Base-by-base conservation (phyloP, 2,888 invertebrate genomes). In the Abscondita cerata region DNA sequence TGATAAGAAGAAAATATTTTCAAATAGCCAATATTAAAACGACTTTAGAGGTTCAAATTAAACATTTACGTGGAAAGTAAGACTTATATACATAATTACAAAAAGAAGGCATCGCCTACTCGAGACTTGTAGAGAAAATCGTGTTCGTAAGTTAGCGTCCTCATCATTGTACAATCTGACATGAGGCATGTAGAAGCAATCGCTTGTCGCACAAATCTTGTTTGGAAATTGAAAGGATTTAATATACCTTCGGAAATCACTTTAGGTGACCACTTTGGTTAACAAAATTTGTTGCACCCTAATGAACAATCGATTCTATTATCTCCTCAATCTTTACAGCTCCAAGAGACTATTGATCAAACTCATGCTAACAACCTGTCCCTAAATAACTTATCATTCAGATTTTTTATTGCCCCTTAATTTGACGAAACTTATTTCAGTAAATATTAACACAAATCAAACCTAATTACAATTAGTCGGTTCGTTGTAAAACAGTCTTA, bases 291-390 rank as follows among this genome's bases (percentile, higher is more conserved):
- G 36, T 20, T 16, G 20, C 13, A 38, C 57, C 53, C 38, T 52
- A 55, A 64, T 62, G 61, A 65, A 53, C 54, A 56, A 64, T 64
- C 64, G 56, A 62, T 62, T 20, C 19, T 52, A 51, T 60, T 54
- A 51, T 64, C 53, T 60, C 60, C 57, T 59, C 58, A 54, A 57
- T 57, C 52, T 46, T 50, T 44, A 6, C 50, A 64, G 52, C 64
- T 47, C 68, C 41, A 38, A 33, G 67, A 55, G 68, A 65, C 68
- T 57, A 68, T 68, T 65, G 59, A 67, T 68, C 68, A 68, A 66
- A 52, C 38, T 12, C 33, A 41, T 44, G 53, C 50, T 38, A 62
- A 52, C 48, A 53, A 59, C 47, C 40, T 55, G 33, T 25, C 25
- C 34, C 52, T 59, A 48, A 48, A 41, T 51, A 61, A 25, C 25